Evolutionary conservation across 2,888 invertebrate species (phyloP), one percentile per base, ranked within the genome.

Genomic region (Ichneumon xanthorius): DNA sequence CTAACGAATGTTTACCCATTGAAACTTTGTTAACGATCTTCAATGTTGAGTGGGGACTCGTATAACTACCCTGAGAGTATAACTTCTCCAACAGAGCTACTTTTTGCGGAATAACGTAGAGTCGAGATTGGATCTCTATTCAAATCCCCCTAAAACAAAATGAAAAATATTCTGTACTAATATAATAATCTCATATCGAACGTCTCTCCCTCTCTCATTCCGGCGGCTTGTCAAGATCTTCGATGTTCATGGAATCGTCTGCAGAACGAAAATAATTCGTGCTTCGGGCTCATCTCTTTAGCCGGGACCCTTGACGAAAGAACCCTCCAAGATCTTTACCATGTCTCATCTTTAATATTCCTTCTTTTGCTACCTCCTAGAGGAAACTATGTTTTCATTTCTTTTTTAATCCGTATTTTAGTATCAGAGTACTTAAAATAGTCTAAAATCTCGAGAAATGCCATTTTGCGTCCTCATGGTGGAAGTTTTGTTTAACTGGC

Each of bases 271-370:
- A 67, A 55, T 40, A 55, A 67, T 58, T 40, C 16, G 14, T 9
- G 16, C 16, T 40, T 53, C 55, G 16, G 9, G 22, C 26, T 68
- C 40, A 9, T 68, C 30, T 16, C 37, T 4, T 73, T 45, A 26
- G 7, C 16, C 2, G 37, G 2, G n/a, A 22, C 14, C 68, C 33
- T 68, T 58, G 37, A 19, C 65, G 19, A 45, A 80, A 22, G 33
- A 61, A 45, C 14, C 55, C 22, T 73, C 48, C n/a, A n/a, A n/a
- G n/a, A n/a, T 30, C 61, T 40, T 37, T 2, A 14, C 3, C 9
- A 33, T 22, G 50, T 65, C 22, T 77, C 65, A 45, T 65, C 63
- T 65, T 55, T 58, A 55, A 77, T 77, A 77, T 72, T 70, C 50
- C 37, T 14, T 45, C 55, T 55, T 80, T 48, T 67, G 16, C n/a